Evolutionary conservation across 2,113 vertebrate genomes (phyloP), one percentile per base, ranked within the genome.

Genomic region (Addax nasomaculatus): DNA sequence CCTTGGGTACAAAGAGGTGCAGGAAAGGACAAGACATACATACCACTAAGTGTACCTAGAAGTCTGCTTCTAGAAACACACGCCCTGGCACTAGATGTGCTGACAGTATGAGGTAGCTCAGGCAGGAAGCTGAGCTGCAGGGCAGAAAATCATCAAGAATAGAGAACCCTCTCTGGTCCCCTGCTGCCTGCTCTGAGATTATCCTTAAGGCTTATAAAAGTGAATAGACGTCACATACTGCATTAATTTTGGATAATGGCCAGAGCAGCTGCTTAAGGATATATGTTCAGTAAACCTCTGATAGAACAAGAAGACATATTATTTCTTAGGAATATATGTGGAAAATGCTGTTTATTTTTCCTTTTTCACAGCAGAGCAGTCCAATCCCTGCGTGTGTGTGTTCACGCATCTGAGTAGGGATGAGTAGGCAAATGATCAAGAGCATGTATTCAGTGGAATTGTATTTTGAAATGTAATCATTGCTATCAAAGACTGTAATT

Each of bases 401-500:
- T 16, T 25, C 29, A 14, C 10, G 36, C 16, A 9, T 51, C 55
- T 81, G 27, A 3, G 9, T 2, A 86, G 25, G 33, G 7, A 19
- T 73, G 45, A 93, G 36, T 43, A 86, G 27, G 45, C 9, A 89
- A 51, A 88, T 92, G 45, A 90, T 85, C 89, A 93, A 95, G 9
- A 90, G 57, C 4, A 78, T 23, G 12, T 49, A 84, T 45, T 57
- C 85, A 85, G 30, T 80, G 9, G 7, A 91, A 93, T 76, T 33
- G 1, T n/a, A 87, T 76, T 91, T 79, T 47, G 33, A 96, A 79
- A 47, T 73, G 33, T 93, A 51, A 70, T 86, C 29, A 88, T 85
- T 83, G 49, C 53, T 95, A 3, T 53, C 14, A 96, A 73, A 90
- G 49, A 45, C 16, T 91, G 12, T 30, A 85, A 93, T 97, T 96